phyloP scores from a whole-genome alignment of 2,888 invertebrate genomes.

The Herminia tarsipennalis region DNA sequence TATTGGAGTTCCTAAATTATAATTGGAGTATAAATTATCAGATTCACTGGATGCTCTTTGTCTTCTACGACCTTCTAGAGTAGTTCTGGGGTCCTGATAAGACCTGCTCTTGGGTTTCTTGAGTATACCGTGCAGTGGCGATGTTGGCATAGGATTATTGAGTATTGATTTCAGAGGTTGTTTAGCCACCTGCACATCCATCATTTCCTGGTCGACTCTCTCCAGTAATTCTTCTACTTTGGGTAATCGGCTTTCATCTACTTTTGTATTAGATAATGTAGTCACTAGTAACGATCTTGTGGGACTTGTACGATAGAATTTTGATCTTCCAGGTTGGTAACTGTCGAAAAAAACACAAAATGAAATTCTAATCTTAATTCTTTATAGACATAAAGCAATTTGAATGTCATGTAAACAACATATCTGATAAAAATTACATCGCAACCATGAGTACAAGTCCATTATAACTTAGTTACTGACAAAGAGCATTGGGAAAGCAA shows the following conservation, averaged over 20 bases:
- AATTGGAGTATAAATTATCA: conserved; percentile 71
- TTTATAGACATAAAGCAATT: too few species aligned
- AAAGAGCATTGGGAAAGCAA: conserved; percentile 18
- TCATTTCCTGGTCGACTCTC: conserved; percentile 76
- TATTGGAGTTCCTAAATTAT: conserved; percentile 61
- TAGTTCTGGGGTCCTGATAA: conserved; percentile 61
- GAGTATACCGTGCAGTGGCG: conserved; percentile 72
- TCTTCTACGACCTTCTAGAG: conserved; percentile 71
- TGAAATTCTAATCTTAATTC: neutral
- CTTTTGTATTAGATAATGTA: conserved; percentile 72
- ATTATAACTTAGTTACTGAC: conserved; percentile 12
- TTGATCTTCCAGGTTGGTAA: conserved; percentile 70
- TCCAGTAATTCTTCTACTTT: conserved; percentile 80
- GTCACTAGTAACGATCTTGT: conserved; percentile 70
- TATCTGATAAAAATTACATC: conserved; percentile 10
- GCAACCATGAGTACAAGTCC: conserved; percentile 6
- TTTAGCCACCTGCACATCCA: conserved; percentile 68
- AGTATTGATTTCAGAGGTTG: conserved; percentile 81
- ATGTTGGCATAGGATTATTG: conserved; percentile 72
- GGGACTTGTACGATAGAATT: conserved; percentile 69
- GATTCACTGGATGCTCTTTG: conserved; percentile 82
- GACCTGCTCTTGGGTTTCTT: conserved; percentile 74
- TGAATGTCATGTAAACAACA: conserved; percentile 14
- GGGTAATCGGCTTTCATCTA: conserved; percentile 72
- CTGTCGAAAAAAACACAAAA: conserved; percentile 44